These are phyloP conservation scores for Pangasius krempfi DNA, from an alignment of 2,797 vertebrate genomes.

Conservation along the genomic window DNA sequence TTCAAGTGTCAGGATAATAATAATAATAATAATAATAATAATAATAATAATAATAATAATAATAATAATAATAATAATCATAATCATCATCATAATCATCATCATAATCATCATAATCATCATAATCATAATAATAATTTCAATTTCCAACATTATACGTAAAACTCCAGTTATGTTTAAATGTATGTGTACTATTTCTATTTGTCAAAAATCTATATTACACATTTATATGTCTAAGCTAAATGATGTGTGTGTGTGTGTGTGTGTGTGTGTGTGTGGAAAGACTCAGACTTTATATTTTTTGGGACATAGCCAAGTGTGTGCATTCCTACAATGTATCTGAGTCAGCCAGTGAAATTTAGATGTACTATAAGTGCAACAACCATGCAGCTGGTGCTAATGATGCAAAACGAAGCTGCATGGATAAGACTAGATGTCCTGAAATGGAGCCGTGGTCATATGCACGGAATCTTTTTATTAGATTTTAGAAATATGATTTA, in stretches of 20 bases:
- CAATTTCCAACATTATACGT: not conserved
- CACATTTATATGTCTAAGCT: not conserved
- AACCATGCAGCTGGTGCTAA: not conserved
- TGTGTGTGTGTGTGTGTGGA: conserved; percentile 2
- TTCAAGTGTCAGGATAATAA: not conserved
- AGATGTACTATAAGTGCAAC: not conserved
- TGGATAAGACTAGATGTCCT: not conserved
- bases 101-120: not conserved
- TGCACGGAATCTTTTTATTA: not conserved
- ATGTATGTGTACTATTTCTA: not conserved
- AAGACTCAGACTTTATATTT: too few relatives aligned
- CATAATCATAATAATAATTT: not conserved
- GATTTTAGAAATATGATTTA: not conserved
- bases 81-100: too few relatives aligned
- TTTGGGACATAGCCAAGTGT: too few relatives aligned
- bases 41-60: not conserved
- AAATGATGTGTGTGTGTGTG: not conserved
- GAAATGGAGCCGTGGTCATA: not conserved
- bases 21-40: not conserved
- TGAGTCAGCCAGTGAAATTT: not conserved
- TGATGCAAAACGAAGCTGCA: not conserved
- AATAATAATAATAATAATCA: not conserved
- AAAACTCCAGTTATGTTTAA: not conserved
- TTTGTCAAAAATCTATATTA: not conserved
- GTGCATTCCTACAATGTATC: not conserved